Evolutionary conservation across 2,113 vertebrate genomes (phyloP).

Genomic region (Podocnemis expansa): DNA sequence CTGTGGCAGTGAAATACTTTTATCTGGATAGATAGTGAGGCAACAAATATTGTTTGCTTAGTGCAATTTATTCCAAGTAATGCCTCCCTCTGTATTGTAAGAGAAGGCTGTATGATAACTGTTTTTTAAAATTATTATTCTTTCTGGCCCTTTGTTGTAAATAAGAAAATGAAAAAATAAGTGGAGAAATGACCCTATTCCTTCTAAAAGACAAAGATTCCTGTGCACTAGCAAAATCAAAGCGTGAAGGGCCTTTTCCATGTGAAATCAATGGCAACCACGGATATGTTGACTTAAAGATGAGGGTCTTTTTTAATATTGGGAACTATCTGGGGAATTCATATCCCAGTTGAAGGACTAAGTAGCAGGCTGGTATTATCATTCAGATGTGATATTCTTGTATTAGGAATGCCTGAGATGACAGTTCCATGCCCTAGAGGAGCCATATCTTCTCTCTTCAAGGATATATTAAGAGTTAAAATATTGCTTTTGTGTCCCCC

Average conservation of each 20-base stretch:
- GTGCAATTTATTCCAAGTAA: neutral
- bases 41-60: neutral
- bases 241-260: neutral
- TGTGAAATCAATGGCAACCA: neutral
- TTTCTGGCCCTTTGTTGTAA: neutral
- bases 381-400: neutral
- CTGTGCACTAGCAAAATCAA: neutral
- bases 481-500: neutral
- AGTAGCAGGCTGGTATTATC: neutral
- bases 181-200: neutral
- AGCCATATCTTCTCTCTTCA: neutral
- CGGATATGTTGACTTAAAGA: neutral
- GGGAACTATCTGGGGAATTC: neutral
- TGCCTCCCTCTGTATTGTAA: neutral
- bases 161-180: neutral
- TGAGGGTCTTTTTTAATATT: neutral
- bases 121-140: neutral
- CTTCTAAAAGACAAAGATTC: neutral
- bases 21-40: neutral
- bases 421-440: neutral
- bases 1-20: neutral
- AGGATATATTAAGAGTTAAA: neutral
- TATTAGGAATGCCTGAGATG: neutral
- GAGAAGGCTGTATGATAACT: neutral
- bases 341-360: neutral